Conservation (phyloP, 2,888 invertebrate species). For the Eulithis testata region DNA sequence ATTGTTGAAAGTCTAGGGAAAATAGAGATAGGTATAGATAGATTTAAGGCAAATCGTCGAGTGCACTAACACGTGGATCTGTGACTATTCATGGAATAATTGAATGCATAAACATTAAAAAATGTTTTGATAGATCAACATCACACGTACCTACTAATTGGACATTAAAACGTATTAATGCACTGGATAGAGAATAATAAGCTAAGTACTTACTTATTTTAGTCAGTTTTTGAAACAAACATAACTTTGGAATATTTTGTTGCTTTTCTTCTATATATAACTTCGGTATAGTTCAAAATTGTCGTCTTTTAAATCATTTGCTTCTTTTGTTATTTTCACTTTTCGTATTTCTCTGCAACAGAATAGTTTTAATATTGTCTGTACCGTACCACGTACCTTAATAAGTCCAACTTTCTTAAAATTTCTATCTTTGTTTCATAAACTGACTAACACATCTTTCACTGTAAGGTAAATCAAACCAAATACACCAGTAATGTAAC, state of each 20-base stretch:
- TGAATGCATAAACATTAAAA: not conserved
- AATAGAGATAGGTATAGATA: slow-evolving; percentile 39
- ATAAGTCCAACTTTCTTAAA: too few relatives aligned
- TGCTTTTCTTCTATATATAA: not conserved
- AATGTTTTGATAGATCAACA: not conserved
- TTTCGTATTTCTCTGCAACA: too few relatives aligned
- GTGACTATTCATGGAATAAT: not conserved
- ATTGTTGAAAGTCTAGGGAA: slow-evolving; percentile 45
- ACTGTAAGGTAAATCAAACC: slow-evolving; percentile 78
- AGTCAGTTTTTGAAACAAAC: slow-evolving; percentile 36
- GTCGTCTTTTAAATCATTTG: too few relatives aligned
- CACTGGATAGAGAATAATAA: slow-evolving; percentile 28
- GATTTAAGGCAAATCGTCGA: slow-evolving; percentile 26
- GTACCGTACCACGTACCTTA: too few relatives aligned
- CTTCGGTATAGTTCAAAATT: not conserved
- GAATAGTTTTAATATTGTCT: too few relatives aligned
- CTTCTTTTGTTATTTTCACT: too few relatives aligned
- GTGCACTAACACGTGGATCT: slow-evolving; percentile 23
- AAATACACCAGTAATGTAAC: slow-evolving; percentile 75
- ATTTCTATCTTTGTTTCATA: slow-evolving; percentile 54
- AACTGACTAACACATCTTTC: slow-evolving; percentile 59
- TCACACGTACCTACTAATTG: too few relatives aligned
- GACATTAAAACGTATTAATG: slow-evolving; percentile 28
- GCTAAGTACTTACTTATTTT: slow-evolving; percentile 19
- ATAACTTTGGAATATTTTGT: not conserved